Base-by-base conservation (phyloP, 2,888 invertebrate species). In the Drosophila kambysellisi region DNA sequence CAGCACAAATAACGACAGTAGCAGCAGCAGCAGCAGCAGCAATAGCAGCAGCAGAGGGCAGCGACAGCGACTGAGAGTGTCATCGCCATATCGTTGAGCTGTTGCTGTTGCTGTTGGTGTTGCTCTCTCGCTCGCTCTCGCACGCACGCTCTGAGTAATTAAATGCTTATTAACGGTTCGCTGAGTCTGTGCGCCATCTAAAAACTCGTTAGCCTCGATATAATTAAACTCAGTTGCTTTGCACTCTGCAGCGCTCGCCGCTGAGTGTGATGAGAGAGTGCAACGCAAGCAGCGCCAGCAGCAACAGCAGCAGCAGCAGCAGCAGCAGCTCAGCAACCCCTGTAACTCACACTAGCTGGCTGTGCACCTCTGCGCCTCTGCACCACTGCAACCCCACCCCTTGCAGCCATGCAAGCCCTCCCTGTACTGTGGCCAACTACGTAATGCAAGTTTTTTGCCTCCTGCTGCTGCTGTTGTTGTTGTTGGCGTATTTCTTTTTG, bases 81-180 rank as follows among this genome's bases (percentile, higher is more conserved):
- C 82, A 81, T 73, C 82, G 79, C 56, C 65, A 76, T 77, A 64
- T 69, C 52, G 75, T 59, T 76, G 66, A 74, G 73, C 74, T 66
- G 65, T 72, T 54, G 53, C 46, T 46, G 46, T 46, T 20, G 46
- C 58, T 65, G 64, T 64, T 59, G 53, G 20, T 60, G 33, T 60
- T 39, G 67, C 54, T 66, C 64, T 50, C 62, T 53, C 61, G 50
- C 70, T 37, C 58, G 37, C 59, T 11, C n/a, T 54, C 81, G 60
- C 71, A 61, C 72, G 62, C 68, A 67, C 77, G 83, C 88, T 71
- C 67, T 89, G 82, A 81, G 82, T 92, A 92, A 91, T 92, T 92
- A 92, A 91, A 92, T 91, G 91, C 91, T 87, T 91, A 91, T 92
- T 92, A 92, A 92, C 91, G 91, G 90, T 92, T 92, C 89, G 91